Evolutionary conservation across 2,113 vertebrate genomes (phyloP), one percentile per base, ranked within the genome.

Genomic region (Anser cygnoides): DNA sequence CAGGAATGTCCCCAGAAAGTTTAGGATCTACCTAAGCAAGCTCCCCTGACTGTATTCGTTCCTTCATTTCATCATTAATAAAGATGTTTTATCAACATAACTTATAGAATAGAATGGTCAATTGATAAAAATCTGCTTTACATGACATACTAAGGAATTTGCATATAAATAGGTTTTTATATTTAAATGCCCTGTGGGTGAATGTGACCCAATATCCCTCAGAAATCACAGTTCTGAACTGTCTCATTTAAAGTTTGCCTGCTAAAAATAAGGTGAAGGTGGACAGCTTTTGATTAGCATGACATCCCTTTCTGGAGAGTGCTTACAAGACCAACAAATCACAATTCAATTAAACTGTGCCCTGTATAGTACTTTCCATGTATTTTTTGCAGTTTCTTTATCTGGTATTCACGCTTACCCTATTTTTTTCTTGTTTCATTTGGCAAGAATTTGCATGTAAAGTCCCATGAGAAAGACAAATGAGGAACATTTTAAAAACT

Each of bases 161-260:
- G 90, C 96, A 96, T 97, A 96, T 95, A 97, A 96, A 97, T 97
- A 96, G 90, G 55, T 74, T 96, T 97, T 96, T 95, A 67, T 92
- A 84, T 94, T 97, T 96, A 89, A 94, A 93, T 95, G 67, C 65
- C 59, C 68, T 77, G 46, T 57, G 73, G 90, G 91, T 96, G 75
- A 95, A 94, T 91, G 52, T 89, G 44, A 90, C 92, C 65, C 50
- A 89, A 66, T 66, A 95, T 55, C 62, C 68, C 57, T 46, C 67
- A 96, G 93, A 96, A 91, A 92, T 95, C 65, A 93, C 70, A 89
- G 96, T 86, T 85, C 49, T 37, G 43, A 91, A 89, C 72, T 46
- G n/a, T 93, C 71, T 95, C 55, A 88, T 97, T 97, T 96, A 90
- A 96, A 96, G 84, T 89, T 57, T 95, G 19, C 58, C 37, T 50